Percentiles rank a stretch among this genome's conserved stretches.
Evolutionary conservation across 64 coral and sea anemone species (phyloP).

Genomic region (Acropora yongei): DNA sequence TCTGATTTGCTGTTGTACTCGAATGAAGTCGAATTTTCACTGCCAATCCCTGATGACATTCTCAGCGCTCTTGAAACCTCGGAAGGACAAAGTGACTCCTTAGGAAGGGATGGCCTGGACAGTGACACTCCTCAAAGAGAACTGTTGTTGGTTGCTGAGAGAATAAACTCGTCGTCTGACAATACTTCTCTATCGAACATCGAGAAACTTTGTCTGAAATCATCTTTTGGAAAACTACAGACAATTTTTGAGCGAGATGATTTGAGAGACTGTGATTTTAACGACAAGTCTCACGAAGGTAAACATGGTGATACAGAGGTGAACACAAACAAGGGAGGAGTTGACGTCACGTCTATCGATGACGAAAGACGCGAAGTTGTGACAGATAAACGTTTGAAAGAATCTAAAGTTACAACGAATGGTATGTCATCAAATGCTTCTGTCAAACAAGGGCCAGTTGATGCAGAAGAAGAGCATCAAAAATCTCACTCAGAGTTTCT

Average conservation of each 20-base stretch:
- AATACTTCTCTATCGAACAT: background rate
- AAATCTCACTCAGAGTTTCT: background rate
- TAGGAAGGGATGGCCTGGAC: slow-evolving; percentile 11
- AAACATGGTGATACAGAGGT: background rate
- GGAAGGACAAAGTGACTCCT: background rate
- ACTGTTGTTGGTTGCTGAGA: slow-evolving; percentile 65
- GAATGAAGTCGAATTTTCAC: slow-evolving; percentile 83
- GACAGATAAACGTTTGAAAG: background rate
- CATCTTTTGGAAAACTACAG: slow-evolving; percentile 17
- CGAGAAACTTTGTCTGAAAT: slow-evolving; percentile 33
- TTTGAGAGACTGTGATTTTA: background rate
- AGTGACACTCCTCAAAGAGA: slow-evolving; percentile 27
- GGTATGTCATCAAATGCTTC: background rate
- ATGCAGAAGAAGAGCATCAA: background rate
- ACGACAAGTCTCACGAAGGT: background rate
- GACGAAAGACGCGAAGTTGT: background rate
- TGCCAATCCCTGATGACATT: slow-evolving; percentile 68
- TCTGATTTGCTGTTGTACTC: slow-evolving; percentile 60
- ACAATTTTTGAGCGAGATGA: slow-evolving; percentile 55
- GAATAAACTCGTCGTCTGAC: background rate
- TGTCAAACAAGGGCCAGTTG: background rate
- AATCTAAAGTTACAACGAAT: background rate
- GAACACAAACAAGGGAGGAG: background rate
- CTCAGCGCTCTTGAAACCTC: background rate
- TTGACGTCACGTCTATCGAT: background rate